Evolutionary conservation across 2,797 vertebrate genomes (phyloP).

Genomic region (Jordanella pulchra): DNA sequence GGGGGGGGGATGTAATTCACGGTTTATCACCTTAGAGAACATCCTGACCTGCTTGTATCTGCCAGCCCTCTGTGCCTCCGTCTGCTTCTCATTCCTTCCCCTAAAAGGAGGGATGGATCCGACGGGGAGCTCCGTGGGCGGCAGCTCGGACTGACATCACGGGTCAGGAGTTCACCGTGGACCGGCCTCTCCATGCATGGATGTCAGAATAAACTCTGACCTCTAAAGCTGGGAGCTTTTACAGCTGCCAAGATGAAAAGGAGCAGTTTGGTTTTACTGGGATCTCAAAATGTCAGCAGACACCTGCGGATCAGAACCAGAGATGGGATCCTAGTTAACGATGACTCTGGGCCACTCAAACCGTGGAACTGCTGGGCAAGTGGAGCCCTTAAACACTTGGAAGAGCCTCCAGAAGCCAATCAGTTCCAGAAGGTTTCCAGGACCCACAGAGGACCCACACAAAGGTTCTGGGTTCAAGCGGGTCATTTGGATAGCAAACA

Average conservation of each 20-base stretch:
- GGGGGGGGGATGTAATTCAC: background rate
- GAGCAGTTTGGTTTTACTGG: background rate
- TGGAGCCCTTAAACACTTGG: background rate
- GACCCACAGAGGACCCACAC: no score
- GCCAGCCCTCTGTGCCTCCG: constrained; percentile 9
- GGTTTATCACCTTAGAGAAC: constrained; percentile 37
- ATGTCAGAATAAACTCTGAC: background rate
- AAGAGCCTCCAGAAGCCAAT: background rate
- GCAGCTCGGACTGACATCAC: constrained; percentile 29
- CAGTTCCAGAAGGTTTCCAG: background rate
- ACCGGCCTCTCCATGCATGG: constrained; percentile 17
- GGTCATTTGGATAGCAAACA: no score
- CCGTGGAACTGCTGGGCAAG: background rate
- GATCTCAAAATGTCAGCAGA: background rate
- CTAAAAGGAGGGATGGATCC: constrained; percentile 36
- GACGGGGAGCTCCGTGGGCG: constrained; percentile 33
- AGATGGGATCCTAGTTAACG: background rate
- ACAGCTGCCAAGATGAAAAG: background rate
- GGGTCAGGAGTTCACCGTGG: constrained; percentile 22
- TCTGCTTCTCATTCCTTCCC: constrained; percentile 57
- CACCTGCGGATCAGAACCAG: background rate
- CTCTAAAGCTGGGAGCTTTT: background rate
- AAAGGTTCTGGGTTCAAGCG: no score
- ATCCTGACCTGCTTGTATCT: constrained; percentile 24
- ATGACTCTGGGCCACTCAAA: background rate